A percentile compares a stretch with the other conserved stretches of the same genome.
Evolutionary conservation across 2,797 vertebrate genomes (phyloP).

Genomic region (Mormyrus proboscirostris): DNA sequence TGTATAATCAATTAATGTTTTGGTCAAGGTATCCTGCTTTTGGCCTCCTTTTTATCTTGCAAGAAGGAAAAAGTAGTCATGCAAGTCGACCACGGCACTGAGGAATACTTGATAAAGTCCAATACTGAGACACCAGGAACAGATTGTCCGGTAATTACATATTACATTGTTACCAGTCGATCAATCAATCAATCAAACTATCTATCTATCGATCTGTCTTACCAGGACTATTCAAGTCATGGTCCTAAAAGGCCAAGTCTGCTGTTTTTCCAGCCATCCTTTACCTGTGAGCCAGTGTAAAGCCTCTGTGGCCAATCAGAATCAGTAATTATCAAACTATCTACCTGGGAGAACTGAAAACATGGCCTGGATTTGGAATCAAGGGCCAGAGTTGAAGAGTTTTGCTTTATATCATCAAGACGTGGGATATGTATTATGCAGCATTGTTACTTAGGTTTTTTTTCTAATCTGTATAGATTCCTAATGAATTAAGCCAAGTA

Average conservation of each 20-base stretch:
- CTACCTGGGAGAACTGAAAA: background rate
- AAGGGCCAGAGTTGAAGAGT: background rate
- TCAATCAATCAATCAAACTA: background rate
- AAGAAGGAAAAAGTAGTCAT: background rate
- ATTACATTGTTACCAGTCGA: background rate
- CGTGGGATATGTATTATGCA: background rate
- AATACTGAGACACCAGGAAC: slow-evolving; percentile 50
- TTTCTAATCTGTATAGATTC: slow-evolving; percentile 7
- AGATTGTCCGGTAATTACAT: slow-evolving; percentile 49
- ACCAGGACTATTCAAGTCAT: background rate
- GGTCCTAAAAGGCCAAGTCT: background rate
- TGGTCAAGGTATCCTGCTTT: slow-evolving; percentile 37
- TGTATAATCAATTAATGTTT: background rate
- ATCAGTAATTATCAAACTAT: background rate
- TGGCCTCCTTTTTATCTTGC: slow-evolving; percentile 41
- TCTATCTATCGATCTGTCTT: background rate
- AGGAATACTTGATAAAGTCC: slow-evolving; percentile 31
- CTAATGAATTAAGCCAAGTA: background rate
- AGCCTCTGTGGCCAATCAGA: background rate
- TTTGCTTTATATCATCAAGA: background rate
- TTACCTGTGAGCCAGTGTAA: background rate
- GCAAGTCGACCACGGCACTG: background rate
- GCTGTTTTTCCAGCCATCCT: background rate
- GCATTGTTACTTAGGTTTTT: background rate
- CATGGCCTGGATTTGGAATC: background rate